Evolutionary conservation across 2,888 invertebrate species (phyloP).

Genomic region (Acholoe squamosa): DNA sequence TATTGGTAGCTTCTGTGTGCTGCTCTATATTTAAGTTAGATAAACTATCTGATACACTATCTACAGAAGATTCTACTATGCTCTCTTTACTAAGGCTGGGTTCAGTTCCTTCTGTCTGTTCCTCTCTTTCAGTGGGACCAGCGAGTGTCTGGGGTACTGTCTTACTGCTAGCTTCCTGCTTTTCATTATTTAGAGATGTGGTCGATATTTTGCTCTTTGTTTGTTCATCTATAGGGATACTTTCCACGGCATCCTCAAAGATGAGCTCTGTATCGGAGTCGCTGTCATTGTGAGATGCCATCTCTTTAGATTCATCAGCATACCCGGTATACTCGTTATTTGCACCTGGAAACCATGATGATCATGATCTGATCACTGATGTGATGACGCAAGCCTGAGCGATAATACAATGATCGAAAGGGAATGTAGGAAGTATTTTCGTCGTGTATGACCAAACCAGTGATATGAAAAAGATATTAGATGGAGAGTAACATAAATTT

Average conservation of each 20-base stretch:
- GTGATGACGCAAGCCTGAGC: no score
- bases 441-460: no score
- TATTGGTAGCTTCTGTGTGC: neutral
- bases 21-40: neutral
- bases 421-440: no score
- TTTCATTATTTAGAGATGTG: neutral
- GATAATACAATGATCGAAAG: no score
- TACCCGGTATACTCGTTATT: neutral
- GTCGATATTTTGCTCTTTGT: neutral
- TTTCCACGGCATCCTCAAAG: slow-evolving; percentile 61
- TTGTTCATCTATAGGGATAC: neutral
- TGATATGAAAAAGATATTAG: no score
- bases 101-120: neutral
- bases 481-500: no score
- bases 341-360: neutral
- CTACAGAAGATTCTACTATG: neutral
- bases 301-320: neutral
- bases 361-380: no score
- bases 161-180: neutral
- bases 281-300: neutral
- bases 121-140: neutral
- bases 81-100: neutral
- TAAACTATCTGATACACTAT: neutral
- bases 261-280: slow-evolving; percentile 38
- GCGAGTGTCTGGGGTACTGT: neutral